Percentiles rank a stretch among this genome's conserved stretches.
phyloP scores from a whole-genome alignment of 1,140 invertebrate species.

The Aphis craccivora region DNA sequence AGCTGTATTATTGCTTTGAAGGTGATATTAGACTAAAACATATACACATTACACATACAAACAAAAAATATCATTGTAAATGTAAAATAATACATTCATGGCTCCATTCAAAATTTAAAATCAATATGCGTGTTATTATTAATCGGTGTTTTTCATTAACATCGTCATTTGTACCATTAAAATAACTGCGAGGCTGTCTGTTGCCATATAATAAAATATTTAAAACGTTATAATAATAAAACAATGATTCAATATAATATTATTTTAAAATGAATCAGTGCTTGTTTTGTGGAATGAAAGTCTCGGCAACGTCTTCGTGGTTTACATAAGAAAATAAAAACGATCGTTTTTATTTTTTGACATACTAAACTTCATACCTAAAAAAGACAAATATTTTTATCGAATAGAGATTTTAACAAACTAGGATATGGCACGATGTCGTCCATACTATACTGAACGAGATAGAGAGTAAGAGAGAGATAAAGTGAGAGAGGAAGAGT shows the following conservation, averaged over 20 bases:
- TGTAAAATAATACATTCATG: neutral
- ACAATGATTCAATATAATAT: neutral
- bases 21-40: no score
- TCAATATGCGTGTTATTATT: neutral
- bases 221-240: neutral
- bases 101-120: neutral
- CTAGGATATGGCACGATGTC: neutral
- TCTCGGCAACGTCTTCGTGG: neutral
- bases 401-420: neutral
- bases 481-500: no score
- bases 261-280: neutral
- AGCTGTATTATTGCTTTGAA: no score
- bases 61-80: neutral
- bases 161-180: neutral
- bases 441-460: neutral
- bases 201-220: neutral
- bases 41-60: no score
- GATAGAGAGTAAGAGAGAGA: no score
- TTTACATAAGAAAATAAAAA: neutral
- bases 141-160: neutral
- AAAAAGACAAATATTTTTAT: neutral
- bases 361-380: neutral
- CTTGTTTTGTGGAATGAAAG: neutral
- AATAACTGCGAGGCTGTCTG: neutral
- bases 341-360: no score